Conservation (phyloP, 2,113 vertebrate species). For the Thermophis baileyi region DNA sequence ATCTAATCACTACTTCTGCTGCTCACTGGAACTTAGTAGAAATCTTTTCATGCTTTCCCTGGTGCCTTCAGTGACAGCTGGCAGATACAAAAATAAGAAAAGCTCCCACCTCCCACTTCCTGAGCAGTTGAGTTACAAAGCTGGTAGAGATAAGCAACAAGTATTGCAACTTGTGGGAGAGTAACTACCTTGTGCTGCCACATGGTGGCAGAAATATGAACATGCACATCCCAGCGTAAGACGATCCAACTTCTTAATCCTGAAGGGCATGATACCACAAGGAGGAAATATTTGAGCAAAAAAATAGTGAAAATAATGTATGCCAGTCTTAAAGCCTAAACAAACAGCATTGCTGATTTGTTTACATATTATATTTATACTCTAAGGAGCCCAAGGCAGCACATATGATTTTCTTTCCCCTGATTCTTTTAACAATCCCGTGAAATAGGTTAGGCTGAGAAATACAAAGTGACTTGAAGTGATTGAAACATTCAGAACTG, state of each 20-base stretch:
- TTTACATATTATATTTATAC: not conserved
- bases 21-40: slow-evolving; percentile 54
- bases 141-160: slow-evolving; percentile 45
- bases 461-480: not conserved
- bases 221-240: not conserved
- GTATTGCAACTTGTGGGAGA: not conserved
- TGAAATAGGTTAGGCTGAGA: not conserved
- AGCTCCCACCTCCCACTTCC: not conserved
- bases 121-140: slow-evolving; percentile 43
- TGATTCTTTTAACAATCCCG: not conserved
- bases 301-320: not conserved
- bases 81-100: slow-evolving; percentile 51
- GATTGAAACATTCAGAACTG: not conserved
- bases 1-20: slow-evolving; percentile 45
- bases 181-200: slow-evolving; percentile 47
- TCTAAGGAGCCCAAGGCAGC: not conserved
- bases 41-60: slow-evolving; percentile 51
- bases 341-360: not conserved
- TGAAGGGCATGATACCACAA: not conserved
- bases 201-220: slow-evolving; percentile 44
- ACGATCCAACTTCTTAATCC: not conserved
- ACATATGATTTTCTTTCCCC: not conserved
- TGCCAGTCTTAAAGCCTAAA: slow-evolving; percentile 2
- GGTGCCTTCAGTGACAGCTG: slow-evolving; percentile 58
- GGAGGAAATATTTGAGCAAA: not conserved